phyloP scores from a whole-genome alignment of 2,113 vertebrate genomes.

The Benitochromis conjunctus region DNA sequence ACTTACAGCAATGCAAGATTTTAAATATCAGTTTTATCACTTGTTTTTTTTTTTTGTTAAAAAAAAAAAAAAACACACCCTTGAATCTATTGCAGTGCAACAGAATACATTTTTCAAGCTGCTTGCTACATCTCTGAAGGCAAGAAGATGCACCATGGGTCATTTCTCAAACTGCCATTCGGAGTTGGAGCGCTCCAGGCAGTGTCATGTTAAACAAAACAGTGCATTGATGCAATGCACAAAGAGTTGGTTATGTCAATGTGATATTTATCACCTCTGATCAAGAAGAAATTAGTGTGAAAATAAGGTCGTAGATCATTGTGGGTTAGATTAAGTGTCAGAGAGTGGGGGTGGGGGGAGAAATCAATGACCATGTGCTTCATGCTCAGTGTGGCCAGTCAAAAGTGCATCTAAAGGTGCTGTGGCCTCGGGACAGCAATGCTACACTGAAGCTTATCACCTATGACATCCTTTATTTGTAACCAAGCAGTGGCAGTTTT shows the following conservation, averaged over 20 bases:
- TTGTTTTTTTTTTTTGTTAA: neutral
- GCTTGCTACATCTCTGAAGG: slow-evolving; percentile 30
- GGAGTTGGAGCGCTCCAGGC: slow-evolving; percentile 32
- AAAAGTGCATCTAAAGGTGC: slow-evolving; percentile 49
- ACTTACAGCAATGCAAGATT: neutral
- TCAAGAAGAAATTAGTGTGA: slow-evolving; percentile 81
- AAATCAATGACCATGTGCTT: slow-evolving; percentile 68
- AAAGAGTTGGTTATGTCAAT: slow-evolving; percentile 74
- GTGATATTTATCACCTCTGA: slow-evolving; percentile 82
- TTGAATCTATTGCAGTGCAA: neutral
- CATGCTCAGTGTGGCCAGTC: slow-evolving; percentile 36
- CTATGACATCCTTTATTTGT: slow-evolving; percentile 35
- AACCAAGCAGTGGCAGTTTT: neutral
- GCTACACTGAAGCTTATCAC: slow-evolving; percentile 35
- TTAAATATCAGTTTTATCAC: neutral
- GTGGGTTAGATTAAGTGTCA: slow-evolving; percentile 76
- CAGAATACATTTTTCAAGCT: slow-evolving; percentile 34
- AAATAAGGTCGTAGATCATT: slow-evolving; percentile 81
- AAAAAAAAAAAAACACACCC: neutral
- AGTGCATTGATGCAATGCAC: slow-evolving; percentile 59
- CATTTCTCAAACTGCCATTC: slow-evolving; percentile 61
- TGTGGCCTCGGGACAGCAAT: slow-evolving; percentile 52
- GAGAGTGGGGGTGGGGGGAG: neutral
- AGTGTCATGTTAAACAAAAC: slow-evolving; percentile 66
- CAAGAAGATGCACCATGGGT: slow-evolving; percentile 1